Evolutionary conservation across 2,888 invertebrate genomes (phyloP), one percentile per base, ranked within the genome.

Genomic region (Prostheceraeus crozeri): DNA sequence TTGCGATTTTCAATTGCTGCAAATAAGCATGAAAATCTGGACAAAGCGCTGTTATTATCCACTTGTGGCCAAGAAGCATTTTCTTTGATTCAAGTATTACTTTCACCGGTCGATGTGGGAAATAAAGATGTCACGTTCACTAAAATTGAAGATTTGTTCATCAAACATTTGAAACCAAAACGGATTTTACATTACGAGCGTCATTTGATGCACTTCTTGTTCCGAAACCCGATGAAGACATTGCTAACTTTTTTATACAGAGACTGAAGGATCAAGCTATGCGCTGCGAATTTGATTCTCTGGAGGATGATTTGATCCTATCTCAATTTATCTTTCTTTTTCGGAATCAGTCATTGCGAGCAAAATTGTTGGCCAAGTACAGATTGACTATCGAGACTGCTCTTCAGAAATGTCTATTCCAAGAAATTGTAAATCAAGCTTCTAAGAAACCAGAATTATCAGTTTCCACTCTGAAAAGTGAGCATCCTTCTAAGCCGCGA

Each of bases 111-210:
- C 6, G 8, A 40, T 23, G n/a, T 40, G 21, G 40, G 21, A 19
- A 23, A 40, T 40, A 23, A 6, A 40, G 21, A 40, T 23, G 40
- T 40, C 21, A 40, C 8, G 14, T 40, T 40, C 6, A 23, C 14
- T 14, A 40, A 14, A 23, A 40, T 40, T 19, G 14, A 40, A 40
- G 21, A 14, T 40, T 14, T 23, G 40, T 14, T 14, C 21, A 6
- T 40, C 40, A 40, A 40, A 19, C 8, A 40, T 40, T 40, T 40
- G 6, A 40, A 40, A 40, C 40, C 40, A 40, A 40, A 40, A 40
- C 8, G 21, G 21, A 40, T 40, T 23, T 23, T 40, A 14, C 40
- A 40, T 40, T 33, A 40, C 14, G 21, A 40, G 40, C 14, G 40
- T 6, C 40, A 40, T 40, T 23, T 19, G 21, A 14, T 40, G 40